These are phyloP conservation scores for Apteryx mantelli DNA, from an alignment of 2,113 vertebrate genomes.

Conservation along the genomic window DNA sequence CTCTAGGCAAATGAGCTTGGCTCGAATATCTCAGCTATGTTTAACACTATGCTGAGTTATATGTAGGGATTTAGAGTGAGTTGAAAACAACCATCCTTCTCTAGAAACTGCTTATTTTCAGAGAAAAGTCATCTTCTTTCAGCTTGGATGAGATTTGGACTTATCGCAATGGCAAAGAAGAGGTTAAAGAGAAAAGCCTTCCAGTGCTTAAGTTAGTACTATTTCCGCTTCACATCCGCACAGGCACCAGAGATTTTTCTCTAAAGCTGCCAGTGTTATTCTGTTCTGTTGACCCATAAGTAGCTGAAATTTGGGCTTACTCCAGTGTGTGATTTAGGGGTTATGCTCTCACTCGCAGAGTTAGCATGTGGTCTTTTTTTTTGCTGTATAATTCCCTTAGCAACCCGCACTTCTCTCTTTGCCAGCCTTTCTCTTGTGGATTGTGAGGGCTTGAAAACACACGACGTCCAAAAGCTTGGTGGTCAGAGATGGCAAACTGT, in stretches of 20 bases:
- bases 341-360: background rate
- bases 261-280: background rate
- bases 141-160: background rate
- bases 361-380: background rate
- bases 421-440: background rate
- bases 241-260: background rate
- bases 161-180: background rate
- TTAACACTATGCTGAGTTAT: background rate
- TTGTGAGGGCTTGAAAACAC: background rate
- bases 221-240: background rate
- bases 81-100: background rate
- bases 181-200: constrained; percentile 19
- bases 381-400: background rate
- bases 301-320: background rate
- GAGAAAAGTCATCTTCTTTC: background rate
- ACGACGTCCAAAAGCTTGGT: background rate
- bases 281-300: constrained; percentile 22
- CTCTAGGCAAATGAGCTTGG: background rate
- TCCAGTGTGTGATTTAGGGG: background rate
- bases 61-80: background rate
- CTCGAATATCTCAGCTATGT: background rate
- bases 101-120: background rate
- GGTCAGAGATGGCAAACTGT: background rate
- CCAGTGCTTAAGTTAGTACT: background rate
- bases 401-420: background rate